Evolutionary conservation across 2,888 invertebrate genomes (phyloP).

Genomic region (Platypus cylindrus): DNA sequence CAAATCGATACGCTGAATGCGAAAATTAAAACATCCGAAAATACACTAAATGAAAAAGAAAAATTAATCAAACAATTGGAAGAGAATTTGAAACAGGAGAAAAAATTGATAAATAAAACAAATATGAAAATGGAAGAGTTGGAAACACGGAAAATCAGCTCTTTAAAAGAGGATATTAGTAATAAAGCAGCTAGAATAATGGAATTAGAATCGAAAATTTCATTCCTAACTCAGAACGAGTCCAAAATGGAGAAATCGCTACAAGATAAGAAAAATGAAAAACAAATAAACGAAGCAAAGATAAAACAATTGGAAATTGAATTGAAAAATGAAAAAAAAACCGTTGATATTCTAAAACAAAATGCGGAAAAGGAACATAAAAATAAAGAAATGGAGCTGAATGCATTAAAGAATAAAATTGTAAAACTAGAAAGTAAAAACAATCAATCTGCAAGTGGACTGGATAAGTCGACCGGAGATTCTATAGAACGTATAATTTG

Average conservation of each 20-base stretch:
- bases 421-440: conserved; percentile 50
- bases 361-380: conserved; percentile 62
- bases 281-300: conserved; percentile 51
- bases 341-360: conserved; percentile 51
- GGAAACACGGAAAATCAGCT: conserved; percentile 25
- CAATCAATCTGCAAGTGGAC: no score
- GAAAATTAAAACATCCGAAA: conserved; percentile 48
- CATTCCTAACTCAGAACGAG: conserved; percentile 25
- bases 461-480: conserved; percentile 47
- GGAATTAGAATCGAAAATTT: conserved; percentile 30
- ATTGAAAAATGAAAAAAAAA: conserved; percentile 50
- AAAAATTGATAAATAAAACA: conserved; percentile 31
- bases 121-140: conserved; percentile 24
- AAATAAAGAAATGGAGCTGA: conserved; percentile 65
- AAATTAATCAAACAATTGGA: conserved; percentile 50
- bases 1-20: conserved; percentile 45
- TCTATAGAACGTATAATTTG: conserved; percentile 51
- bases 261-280: conserved; percentile 47
- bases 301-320: conserved; percentile 28
- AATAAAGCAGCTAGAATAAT: conserved; percentile 24
- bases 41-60: conserved; percentile 45
- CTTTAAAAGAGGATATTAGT: conserved; percentile 27
- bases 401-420: conserved; percentile 61
- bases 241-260: conserved; percentile 50
- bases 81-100: conserved; percentile 39